Evolutionary conservation across 1,140 invertebrate genomes (phyloP).

Genomic region (Cheumatopsyche charites): DNA sequence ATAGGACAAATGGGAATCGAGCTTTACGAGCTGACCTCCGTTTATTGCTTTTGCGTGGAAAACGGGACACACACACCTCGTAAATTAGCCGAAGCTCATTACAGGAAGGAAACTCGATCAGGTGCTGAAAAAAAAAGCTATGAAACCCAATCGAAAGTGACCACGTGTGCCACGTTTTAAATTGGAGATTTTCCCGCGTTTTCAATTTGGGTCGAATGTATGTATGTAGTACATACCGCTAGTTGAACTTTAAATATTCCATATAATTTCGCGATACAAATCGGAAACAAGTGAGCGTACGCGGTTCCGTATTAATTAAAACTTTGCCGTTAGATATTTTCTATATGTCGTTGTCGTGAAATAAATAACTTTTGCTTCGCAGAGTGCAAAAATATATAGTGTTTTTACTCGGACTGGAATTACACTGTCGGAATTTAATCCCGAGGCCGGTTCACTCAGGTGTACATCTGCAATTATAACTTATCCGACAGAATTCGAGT

Average conservation of each 20-base stretch:
- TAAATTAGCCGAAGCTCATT: slow-evolving; percentile 10
- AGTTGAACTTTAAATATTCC: too few relatives aligned
- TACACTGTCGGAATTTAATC: not conserved
- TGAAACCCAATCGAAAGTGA: not conserved
- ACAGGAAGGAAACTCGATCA: not conserved
- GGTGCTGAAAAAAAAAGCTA: too few relatives aligned
- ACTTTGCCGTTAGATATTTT: too few relatives aligned
- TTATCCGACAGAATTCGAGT: not conserved
- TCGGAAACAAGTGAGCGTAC: too few relatives aligned
- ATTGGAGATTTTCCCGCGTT: too few relatives aligned
- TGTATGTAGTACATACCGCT: too few relatives aligned
- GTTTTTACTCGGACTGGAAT: not conserved
- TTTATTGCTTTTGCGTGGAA: slow-evolving; percentile 17
- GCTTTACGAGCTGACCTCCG: slow-evolving; percentile 25
- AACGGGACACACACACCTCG: not conserved
- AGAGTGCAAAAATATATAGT: not conserved
- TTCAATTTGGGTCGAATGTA: too few relatives aligned
- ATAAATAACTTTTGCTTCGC: too few relatives aligned
- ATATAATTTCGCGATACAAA: too few relatives aligned
- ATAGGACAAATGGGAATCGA: slow-evolving; percentile 27
- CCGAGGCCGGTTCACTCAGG: not conserved
- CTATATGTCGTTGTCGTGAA: too few relatives aligned
- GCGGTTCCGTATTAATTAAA: too few relatives aligned
- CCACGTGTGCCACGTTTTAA: not conserved
- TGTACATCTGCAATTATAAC: slow-evolving; percentile 20